Evolutionary conservation across 2,797 vertebrate species (phyloP), one percentile per base, ranked within the genome.

Genomic region (Crocodylus rhombifer): DNA sequence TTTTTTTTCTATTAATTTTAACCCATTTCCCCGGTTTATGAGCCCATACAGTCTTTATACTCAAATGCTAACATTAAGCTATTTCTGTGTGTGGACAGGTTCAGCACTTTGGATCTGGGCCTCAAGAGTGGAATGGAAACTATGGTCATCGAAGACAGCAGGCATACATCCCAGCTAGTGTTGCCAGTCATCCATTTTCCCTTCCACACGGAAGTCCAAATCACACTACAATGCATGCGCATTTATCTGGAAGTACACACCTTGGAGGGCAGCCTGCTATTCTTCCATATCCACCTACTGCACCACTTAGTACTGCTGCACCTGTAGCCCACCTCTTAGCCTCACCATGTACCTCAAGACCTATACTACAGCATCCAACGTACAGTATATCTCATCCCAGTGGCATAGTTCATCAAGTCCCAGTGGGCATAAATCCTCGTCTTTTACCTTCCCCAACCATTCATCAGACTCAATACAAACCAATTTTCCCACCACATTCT

Each of bases 71-170:
- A 97, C 28, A 23, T 33, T 9, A 63, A 69, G 73, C 63, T 1
- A 0, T 91, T 93, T 97, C 65, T 95, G 4, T 96, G 74, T 92
- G 75, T 79, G 91, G 63, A 86, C 97, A 99, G 99, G 98, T 99
- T 95, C 99, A 99, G 95, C 99, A 98, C 98, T 99, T 98, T 76
- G 97, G 98, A 94, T 98, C 99, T 80, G 98, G 98, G 96, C 99
- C 97, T 95, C 99, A 99, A 96, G 99, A 99, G 94, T 99, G 99
- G 99, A 99, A 99, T 17, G 98, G 99, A 87, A 99, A 99, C 98
- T 99, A 98, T 2, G 95, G 98, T 88, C 99, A 98, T 83, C 98
- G 99, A 89, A 98, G 99, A 91, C 99, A 99, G 95, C 99, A 99
- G 97, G 98, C 99, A 51, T 99, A 99, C 96, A 98, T 99, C 96